phyloP scores from a whole-genome alignment of 2,888 invertebrate species.

The Pachliopta kotzebuea region DNA sequence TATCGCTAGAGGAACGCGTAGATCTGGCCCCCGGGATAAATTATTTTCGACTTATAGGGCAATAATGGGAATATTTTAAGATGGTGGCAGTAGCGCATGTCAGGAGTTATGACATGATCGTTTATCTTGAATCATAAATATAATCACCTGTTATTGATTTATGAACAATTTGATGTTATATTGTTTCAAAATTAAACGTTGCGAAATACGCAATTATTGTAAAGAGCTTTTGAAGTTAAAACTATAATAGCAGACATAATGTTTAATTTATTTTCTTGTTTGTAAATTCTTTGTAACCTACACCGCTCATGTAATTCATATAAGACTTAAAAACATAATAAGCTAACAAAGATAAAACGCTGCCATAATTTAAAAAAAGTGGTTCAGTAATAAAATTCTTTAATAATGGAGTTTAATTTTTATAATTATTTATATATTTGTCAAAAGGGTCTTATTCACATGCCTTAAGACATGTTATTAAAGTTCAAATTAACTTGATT shows the following conservation, averaged over 20 bases:
- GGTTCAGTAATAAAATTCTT: no score
- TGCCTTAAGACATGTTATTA: slow-evolving; percentile 12
- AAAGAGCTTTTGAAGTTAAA: neutral
- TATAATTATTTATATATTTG: neutral
- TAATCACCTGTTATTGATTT: neutral
- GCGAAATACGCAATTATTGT: neutral
- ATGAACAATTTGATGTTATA: neutral
- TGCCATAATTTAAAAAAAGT: no score
- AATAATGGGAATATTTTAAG: slow-evolving; percentile 49
- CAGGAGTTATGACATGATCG: slow-evolving; percentile 28
- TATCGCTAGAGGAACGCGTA: slow-evolving; percentile 44
- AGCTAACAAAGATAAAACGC: no score
- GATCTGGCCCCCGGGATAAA: slow-evolving; percentile 42
- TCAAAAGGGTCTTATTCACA: slow-evolving; percentile 2
- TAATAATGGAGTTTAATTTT: no score
- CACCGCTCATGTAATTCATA: no score
- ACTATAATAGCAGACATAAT: neutral
- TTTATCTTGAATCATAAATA: slow-evolving; percentile 14
- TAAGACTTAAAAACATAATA: no score
- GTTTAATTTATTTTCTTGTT: no score
- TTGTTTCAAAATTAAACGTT: neutral
- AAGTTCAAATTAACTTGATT: slow-evolving; percentile 22
- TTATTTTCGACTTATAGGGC: slow-evolving; percentile 63
- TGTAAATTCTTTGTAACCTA: no score
- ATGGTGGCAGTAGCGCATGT: slow-evolving; percentile 42